Evolutionary conservation across 1,140 invertebrate species (phyloP), one percentile per base, ranked within the genome.

Genomic region (Drosophila parvula): DNA sequence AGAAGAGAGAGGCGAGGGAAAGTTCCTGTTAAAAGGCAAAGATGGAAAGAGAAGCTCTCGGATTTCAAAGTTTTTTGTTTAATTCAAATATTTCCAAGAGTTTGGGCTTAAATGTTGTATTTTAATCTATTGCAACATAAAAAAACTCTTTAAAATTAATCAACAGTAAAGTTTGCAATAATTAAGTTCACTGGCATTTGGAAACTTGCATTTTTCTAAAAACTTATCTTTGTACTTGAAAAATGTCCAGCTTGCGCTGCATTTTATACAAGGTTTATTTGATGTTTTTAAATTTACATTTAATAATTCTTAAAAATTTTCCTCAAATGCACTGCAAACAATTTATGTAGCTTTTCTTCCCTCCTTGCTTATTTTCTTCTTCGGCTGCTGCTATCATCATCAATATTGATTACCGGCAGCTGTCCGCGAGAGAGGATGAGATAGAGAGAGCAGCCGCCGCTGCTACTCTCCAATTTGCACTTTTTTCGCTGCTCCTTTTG

Each of bases 401-500:
- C 85, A 89, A 89, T 89, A 89, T 89, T 89, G 84, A 89, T 89
- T 89, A 89, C 84, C 84, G 84, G 84, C 84, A 89, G 84, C 84
- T 88, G 84, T 89, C 84, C 79, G 65, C 74, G 58, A 41, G 64
- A 56, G 44, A 77, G 50, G 32, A 45, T 55, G 34, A 74, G 45
- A 6, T 22, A 22, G 48, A 22, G 34, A 40, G 27, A 16, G 55
- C 56, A 56, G 40, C 40, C 27, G 45, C 61, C 12, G 30, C 36
- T 47, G 40, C 68, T 47, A 34, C 68, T 65, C 65, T 68, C 53
- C 69, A 80, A 78, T 85, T 84, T 78, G 78, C 81, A 84, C 69
- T 85, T 76, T 57, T 56, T 70, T 65, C 51, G 43, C 48, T 70
- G 67, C 59, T 63, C 59, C 67, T 55, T 59, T 73, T 73, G 65